Percentiles rank a stretch among this genome's conserved stretches.
Evolutionary conservation across 1,140 invertebrate species (phyloP).

Genomic region (Charaxes varanes): DNA sequence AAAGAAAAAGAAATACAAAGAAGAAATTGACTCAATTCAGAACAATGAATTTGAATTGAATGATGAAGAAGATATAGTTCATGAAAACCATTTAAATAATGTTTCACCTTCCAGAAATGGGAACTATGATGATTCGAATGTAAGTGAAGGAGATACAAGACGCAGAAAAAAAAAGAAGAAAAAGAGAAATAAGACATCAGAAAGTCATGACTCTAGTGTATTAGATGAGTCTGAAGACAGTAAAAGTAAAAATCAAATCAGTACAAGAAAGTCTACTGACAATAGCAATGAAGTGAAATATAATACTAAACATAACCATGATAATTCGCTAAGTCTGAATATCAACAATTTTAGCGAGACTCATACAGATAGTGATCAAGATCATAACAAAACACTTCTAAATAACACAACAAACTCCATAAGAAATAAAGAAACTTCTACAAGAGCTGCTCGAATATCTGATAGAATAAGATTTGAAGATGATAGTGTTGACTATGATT

Average conservation of each 20-base stretch:
- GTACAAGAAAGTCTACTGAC: too few relatives aligned
- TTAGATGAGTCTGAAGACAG: too few relatives aligned
- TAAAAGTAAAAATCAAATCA: too few relatives aligned
- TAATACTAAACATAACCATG: too few relatives aligned
- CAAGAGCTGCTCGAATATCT: constrained; percentile 23
- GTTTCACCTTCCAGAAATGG: too few relatives aligned
- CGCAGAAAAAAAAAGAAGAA: not conserved
- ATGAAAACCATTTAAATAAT: not conserved
- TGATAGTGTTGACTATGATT: constrained; percentile 12
- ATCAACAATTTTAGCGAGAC: too few relatives aligned
- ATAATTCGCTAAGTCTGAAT: too few relatives aligned
- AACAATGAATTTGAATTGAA: constrained; percentile 7
- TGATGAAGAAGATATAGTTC: not conserved
- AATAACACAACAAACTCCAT: not conserved
- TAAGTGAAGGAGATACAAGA: not conserved
- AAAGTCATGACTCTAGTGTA: too few relatives aligned
- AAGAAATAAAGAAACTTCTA: not conserved
- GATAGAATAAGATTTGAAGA: constrained; percentile 46
- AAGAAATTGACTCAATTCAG: not conserved
- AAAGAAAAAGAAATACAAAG: constrained; percentile 31
- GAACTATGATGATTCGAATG: not conserved
- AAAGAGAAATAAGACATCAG: not conserved
- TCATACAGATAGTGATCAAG: too few relatives aligned
- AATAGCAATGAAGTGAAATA: too few relatives aligned
- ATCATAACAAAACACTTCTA: not conserved